phyloP scores from a whole-genome alignment of 2,113 vertebrate species.

The Lanius collurio region DNA sequence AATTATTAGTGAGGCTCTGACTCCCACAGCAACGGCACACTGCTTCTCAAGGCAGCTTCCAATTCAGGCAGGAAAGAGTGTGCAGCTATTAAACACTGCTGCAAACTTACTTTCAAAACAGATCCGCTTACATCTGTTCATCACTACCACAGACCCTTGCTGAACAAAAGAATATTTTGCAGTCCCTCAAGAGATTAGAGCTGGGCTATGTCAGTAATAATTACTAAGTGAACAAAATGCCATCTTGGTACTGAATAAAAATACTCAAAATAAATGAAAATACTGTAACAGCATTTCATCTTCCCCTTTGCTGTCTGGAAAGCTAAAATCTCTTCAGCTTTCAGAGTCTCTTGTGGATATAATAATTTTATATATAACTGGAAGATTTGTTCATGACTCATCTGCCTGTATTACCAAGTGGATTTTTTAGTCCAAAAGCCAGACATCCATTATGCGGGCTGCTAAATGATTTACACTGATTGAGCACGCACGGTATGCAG shows the following conservation, averaged over 20 bases:
- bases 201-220: not conserved
- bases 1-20: not conserved
- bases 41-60: not conserved
- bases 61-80: not conserved
- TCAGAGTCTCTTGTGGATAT: slow-evolving; percentile 2
- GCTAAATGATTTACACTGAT: slow-evolving; percentile 49
- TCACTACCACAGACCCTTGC: not conserved
- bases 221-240: not conserved
- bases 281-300: not conserved
- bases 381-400: slow-evolving; percentile 40
- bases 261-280: not conserved
- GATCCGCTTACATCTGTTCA: not conserved
- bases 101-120: not conserved
- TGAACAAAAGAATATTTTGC: not conserved
- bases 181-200: not conserved
- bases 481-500: not conserved
- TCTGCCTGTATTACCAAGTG: slow-evolving; percentile 16
- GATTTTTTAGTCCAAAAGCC: slow-evolving; percentile 27
- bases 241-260: not conserved
- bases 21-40: not conserved
- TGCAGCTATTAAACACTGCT: not conserved
- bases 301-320: not conserved
- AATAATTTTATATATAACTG: slow-evolving; percentile 1
- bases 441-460: slow-evolving; percentile 8
- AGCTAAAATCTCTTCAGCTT: slow-evolving; percentile 5